Percentiles rank a stretch among this genome's conserved stretches.
These are phyloP conservation scores for Oreochromis niloticus DNA, from an alignment of 2,113 vertebrate species.

Conservation along the genomic window DNA sequence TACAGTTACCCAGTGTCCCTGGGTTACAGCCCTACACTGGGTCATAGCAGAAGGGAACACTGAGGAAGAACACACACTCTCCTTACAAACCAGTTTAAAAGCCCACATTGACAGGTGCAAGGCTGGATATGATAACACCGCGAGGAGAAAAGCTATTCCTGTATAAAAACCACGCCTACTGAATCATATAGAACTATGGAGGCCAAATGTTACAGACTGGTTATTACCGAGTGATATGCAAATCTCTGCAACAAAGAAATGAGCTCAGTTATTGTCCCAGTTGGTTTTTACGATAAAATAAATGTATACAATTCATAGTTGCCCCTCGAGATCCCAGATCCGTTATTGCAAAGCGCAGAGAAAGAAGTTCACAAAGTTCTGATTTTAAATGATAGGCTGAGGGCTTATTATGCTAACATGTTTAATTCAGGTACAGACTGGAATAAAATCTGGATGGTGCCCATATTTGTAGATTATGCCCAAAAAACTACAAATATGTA, in stretches of 20 bases:
- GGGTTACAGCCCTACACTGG: constrained; percentile 43
- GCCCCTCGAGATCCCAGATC: neutral
- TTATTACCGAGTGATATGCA: neutral
- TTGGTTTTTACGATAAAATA: neutral
- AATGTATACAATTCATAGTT: neutral
- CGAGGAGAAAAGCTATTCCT: constrained; percentile 11
- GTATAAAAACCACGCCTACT: neutral
- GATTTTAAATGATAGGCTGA: neutral
- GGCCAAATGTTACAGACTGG: neutral
- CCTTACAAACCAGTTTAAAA: neutral
- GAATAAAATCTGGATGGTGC: constrained; percentile 12
- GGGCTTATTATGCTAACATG: constrained; percentile 8
- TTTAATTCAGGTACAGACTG: constrained; percentile 30
- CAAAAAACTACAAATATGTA: neutral
- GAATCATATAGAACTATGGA: neutral
- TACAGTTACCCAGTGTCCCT: constrained; percentile 60
- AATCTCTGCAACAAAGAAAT: neutral
- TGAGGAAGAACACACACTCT: neutral
- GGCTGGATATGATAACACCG: neutral
- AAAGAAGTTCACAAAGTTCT: neutral
- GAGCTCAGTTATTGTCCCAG: neutral
- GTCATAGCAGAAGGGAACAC: constrained; percentile 24
- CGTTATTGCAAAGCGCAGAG: neutral
- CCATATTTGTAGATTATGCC: neutral
- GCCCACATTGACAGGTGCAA: neutral